Conservation (phyloP, 2,888 invertebrate genomes). For the Cerastis rubricosa region DNA sequence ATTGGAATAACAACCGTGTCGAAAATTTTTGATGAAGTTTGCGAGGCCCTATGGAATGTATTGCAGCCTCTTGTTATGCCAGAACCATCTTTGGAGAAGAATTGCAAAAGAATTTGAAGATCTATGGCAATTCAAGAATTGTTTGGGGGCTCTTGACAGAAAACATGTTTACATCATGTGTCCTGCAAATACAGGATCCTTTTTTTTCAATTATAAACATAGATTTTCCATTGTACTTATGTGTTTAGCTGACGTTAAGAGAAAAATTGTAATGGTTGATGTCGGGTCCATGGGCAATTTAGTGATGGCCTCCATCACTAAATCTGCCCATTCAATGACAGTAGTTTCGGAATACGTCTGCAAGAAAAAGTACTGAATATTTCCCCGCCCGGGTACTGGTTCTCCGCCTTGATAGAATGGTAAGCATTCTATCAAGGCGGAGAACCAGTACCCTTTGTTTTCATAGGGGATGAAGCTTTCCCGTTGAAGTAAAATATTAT, state of each 20-base stretch:
- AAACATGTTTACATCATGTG: constrained; percentile 10
- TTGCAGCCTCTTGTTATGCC: background rate
- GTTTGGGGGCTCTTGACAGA: background rate
- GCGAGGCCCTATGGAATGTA: background rate
- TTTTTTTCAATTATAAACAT: background rate
- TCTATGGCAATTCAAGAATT: constrained; percentile 6
- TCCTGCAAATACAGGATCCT: background rate
- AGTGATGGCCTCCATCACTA: too few species aligned
- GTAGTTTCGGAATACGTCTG: constrained; percentile 1
- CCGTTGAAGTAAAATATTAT: background rate
- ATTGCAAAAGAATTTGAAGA: constrained; percentile 1
- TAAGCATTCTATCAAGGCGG: constrained; percentile 1
- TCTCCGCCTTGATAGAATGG: too few species aligned
- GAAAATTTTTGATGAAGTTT: background rate
- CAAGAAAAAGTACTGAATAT: background rate
- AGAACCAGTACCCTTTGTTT: constrained; percentile 2
- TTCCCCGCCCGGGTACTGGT: background rate
- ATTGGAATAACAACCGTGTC: background rate
- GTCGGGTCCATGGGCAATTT: constrained; percentile 5
- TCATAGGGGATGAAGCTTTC: constrained; percentile 9
- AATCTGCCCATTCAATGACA: background rate
- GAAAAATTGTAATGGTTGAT: background rate
- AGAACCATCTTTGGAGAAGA: constrained; percentile 1
- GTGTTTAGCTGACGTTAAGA: background rate
- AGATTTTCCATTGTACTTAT: constrained; percentile 2